Percentiles rank a stretch among this genome's conserved stretches.
Conservation (phyloP, 2,888 invertebrate species). For the Apodemia duryi region DNA sequence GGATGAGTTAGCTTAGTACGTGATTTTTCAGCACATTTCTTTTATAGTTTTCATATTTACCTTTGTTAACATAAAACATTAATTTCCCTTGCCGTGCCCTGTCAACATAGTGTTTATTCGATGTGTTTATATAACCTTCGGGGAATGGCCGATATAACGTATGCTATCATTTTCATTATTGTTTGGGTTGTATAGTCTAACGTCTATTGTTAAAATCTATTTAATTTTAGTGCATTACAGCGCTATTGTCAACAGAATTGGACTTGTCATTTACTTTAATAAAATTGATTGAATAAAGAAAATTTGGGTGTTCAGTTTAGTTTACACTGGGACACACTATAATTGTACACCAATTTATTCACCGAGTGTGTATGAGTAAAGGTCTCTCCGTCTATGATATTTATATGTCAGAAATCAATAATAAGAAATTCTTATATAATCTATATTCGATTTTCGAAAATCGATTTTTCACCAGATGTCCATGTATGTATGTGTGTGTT, state of each 20-base stretch:
- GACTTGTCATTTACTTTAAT: neutral
- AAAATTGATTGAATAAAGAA: neutral
- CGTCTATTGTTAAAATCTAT: neutral
- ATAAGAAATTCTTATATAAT: too few species aligned
- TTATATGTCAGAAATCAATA: too few species aligned
- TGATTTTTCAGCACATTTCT: slow-evolving; percentile 1
- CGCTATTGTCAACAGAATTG: neutral
- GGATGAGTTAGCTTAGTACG: neutral
- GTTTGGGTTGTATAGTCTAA: neutral
- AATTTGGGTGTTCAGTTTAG: neutral
- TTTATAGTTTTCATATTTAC: neutral
- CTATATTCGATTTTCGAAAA: too few species aligned
- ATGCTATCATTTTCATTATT: slow-evolving; percentile 11
- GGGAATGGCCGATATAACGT: neutral
- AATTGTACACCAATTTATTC: too few species aligned
- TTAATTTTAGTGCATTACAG: neutral
- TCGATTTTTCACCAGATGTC: too few species aligned
- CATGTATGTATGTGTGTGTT: too few species aligned
- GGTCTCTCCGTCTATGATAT: too few species aligned
- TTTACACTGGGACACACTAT: neutral
- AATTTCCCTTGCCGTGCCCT: neutral
- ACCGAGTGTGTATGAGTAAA: too few species aligned
- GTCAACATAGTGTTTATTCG: slow-evolving; percentile 6
- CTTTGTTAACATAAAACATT: slow-evolving; percentile 9
- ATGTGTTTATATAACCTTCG: slow-evolving; percentile 5